Conservation (phyloP, 2,888 invertebrate species). For the Rhamnusium bicolor region DNA sequence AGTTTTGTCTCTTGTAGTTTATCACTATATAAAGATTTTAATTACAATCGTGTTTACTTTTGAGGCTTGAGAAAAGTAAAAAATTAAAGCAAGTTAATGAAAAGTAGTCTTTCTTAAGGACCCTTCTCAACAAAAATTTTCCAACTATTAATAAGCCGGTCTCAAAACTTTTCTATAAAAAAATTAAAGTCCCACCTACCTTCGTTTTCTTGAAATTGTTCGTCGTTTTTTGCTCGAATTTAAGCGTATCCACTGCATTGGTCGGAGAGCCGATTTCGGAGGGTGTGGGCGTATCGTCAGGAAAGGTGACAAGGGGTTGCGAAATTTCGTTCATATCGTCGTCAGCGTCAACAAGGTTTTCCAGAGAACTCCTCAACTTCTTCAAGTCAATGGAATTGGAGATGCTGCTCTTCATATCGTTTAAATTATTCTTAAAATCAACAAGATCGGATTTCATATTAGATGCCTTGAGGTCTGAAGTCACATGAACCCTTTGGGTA, state of each 20-base stretch:
- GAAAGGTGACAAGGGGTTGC: constrained; percentile 85
- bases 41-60: no score
- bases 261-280: constrained; percentile 70
- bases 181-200: constrained; percentile 64
- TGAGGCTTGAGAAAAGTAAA: no score
- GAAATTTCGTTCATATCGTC: constrained; percentile 65
- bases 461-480: constrained; percentile 84
- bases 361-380: constrained; percentile 80
- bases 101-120: no score
- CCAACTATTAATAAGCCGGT: no score
- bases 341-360: constrained; percentile 83
- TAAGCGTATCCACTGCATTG: constrained; percentile 77
- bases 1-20: no score
- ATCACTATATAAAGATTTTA: no score
- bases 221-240: constrained; percentile 88
- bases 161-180: no score
- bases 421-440: constrained; percentile 87
- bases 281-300: constrained; percentile 85
- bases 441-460: constrained; percentile 86
- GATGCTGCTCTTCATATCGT: constrained; percentile 84
- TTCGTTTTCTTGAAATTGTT: constrained; percentile 85
- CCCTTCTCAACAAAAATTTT: no score
- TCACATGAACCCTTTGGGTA: constrained; percentile 61
- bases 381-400: constrained; percentile 56
- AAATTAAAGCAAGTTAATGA: no score